A percentile compares a stretch with the other conserved stretches of the same genome.
These are phyloP conservation scores for Diadema setosum DNA, from an alignment of 35 echinoderm and acorn worm genomes.

Conservation along the genomic window DNA sequence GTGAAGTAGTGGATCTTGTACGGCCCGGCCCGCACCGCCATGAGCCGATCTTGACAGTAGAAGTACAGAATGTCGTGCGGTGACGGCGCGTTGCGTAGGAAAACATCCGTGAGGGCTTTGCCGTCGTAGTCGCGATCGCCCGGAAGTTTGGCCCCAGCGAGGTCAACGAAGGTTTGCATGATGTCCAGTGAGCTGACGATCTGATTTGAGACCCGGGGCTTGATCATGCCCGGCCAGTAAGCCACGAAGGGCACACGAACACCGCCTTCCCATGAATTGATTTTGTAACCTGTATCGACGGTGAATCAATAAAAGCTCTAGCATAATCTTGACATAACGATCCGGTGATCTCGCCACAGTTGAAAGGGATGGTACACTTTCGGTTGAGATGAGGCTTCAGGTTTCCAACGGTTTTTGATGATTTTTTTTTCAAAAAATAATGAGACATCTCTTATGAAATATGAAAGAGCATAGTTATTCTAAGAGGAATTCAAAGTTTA, in stretches of 20 bases:
- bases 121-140: slow-evolving; percentile 60
- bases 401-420: too few relatives aligned
- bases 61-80: slow-evolving; percentile 46
- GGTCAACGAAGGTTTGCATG: slow-evolving; percentile 60
- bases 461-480: too few relatives aligned
- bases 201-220: slow-evolving; percentile 6
- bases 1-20: slow-evolving; percentile 77
- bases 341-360: too few relatives aligned
- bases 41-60: slow-evolving; percentile 69
- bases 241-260: slow-evolving; percentile 83
- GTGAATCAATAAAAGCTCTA: too few relatives aligned
- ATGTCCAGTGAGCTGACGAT: slow-evolving; percentile 88
- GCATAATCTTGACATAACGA: too few relatives aligned
- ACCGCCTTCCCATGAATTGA: slow-evolving; percentile 82
- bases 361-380: too few relatives aligned
- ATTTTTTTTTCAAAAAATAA: too few relatives aligned
- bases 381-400: too few relatives aligned
- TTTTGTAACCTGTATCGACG: slow-evolving; percentile 79
- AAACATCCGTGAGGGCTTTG: slow-evolving; percentile 43
- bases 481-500: too few relatives aligned
- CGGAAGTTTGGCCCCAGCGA: slow-evolving; percentile 41
- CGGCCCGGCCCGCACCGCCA: slow-evolving; percentile 62
- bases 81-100: slow-evolving; percentile 30
- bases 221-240: slow-evolving; percentile 77
- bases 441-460: too few relatives aligned